Base-by-base conservation (phyloP, 2,113 vertebrate species). In the Pseudonaja textilis region DNA sequence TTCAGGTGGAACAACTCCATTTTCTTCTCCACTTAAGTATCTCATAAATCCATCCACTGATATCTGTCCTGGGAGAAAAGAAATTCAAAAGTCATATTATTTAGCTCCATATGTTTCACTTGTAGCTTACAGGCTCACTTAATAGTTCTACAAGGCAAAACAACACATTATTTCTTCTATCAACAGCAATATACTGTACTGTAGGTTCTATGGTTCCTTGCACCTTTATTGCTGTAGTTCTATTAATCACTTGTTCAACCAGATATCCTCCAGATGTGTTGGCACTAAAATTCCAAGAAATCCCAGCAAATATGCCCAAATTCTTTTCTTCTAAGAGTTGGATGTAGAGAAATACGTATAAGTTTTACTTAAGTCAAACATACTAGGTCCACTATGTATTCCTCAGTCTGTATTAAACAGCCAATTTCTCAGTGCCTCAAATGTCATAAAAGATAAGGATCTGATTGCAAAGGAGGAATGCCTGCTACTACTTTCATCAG, bases 1-100 rank as follows among this genome's bases (percentile, higher is more conserved):
- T 97, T 99, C 99, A 11, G 98, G 99, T 18, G 99, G 98, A 87
- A 99, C 98, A 0, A 99, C 99, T 47, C 98, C 98, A n/a, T 99
- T 99, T 97, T 99, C 99, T 93, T 99, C 99, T 57, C 99, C 98
- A 0, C 96, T 98, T 94, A 99, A 98, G 91, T 99, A 99, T 2
- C 98, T 97, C 96, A 98, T 98, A 87, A 99, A 99, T 54, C 99
- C 99, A 92, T 99, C 99, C 95, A 99, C 97, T 0, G 99, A 99
- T 96, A 99, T 99, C 96, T 99, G 99, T 95, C 99, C 99, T 99
- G 97, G 92, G 97, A 95, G 91, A 90, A 95, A 45, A 94, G 85
- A 96, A 93, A 93, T 3, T 90, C 91, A 94, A 64, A 34, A 87
- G 90, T 91, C 95, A 54, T 86, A 94, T 85, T 90, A 92, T 20